These are phyloP conservation scores for Hyla sarda DNA, from an alignment of 2,113 vertebrate species.

Conservation along the genomic window DNA sequence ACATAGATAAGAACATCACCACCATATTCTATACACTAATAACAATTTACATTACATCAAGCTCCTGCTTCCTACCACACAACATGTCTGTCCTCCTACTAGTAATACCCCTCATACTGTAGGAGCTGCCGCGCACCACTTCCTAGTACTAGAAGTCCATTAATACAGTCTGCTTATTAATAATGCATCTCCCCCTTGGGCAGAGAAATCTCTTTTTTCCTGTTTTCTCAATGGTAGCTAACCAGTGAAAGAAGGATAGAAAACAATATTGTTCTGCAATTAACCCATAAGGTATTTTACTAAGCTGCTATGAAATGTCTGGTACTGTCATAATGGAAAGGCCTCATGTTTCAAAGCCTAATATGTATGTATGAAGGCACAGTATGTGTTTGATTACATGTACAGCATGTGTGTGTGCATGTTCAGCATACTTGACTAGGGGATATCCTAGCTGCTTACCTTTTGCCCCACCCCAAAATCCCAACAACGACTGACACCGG, in stretches of 20 bases:
- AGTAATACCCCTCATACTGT: background rate
- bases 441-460: too few relatives aligned
- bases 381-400: too few relatives aligned
- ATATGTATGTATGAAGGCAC: too few relatives aligned
- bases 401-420: too few relatives aligned
- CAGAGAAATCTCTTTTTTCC: conserved; percentile 3
- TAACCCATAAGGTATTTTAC: background rate
- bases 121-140: background rate
- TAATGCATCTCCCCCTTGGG: conserved; percentile 41
- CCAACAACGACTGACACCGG: too few relatives aligned
- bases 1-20: background rate
- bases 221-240: conserved; percentile 21
- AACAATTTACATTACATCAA: background rate
- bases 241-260: background rate
- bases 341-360: too few relatives aligned
- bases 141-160: conserved; percentile 41
- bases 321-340: background rate
- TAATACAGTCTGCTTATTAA: conserved; percentile 31
- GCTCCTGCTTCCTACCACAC: background rate
- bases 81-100: background rate
- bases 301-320: background rate
- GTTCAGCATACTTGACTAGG: too few relatives aligned
- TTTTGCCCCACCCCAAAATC: too few relatives aligned
- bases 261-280: background rate
- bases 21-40: background rate